Evolutionary conservation across 2,797 vertebrate species (phyloP), one percentile per base, ranked within the genome.

Genomic region (Lepus townsendii): DNA sequence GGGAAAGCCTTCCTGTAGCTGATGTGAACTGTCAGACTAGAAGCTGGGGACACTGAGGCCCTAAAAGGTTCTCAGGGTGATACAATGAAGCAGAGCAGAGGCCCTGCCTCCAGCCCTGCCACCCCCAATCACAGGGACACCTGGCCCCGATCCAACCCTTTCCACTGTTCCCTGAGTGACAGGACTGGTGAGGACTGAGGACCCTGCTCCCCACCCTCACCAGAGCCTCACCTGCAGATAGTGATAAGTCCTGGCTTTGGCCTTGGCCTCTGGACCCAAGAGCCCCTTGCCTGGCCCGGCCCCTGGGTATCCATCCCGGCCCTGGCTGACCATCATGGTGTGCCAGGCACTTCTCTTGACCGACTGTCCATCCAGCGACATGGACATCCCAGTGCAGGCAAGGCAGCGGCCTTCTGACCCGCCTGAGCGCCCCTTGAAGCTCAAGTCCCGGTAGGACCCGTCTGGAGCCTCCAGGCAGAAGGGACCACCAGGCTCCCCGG

Each of bases 331-430:
- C 0, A 99, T 99, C 99, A 99, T 99, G 97, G 99, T 99, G 89
- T 99, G 99, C 99, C 99, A 99, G 90, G 99, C 99, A 82, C 99
- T 99, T 97, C 99, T 99, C 98, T 99, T 99, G 97, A 99, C 98
- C 2, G 99, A 99, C 96, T 99, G 99, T 91, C 99, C 99, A 0
- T 99, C 99, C 94, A 99, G 99, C 5, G 99, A 98, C 98, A 99
- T 98, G 92, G 99, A 99, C 98, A 99, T 99, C 62, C 99, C 99
- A 79, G 99, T 99, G 75, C 99, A 99, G 86, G 99, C 99, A 98
- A 99, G 97, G 97, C 99, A 99, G 97, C 99, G 99, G 80, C 98
- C 99, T 80, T 99, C 99, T 1, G 98, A 97, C 80, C 99, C 99
- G 10, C 99, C 98, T 90, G 99, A 99, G 95, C 98, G 98, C 97